Evolutionary conservation across 2,113 vertebrate genomes (phyloP).

Genomic region (Oriolus oriolus): DNA sequence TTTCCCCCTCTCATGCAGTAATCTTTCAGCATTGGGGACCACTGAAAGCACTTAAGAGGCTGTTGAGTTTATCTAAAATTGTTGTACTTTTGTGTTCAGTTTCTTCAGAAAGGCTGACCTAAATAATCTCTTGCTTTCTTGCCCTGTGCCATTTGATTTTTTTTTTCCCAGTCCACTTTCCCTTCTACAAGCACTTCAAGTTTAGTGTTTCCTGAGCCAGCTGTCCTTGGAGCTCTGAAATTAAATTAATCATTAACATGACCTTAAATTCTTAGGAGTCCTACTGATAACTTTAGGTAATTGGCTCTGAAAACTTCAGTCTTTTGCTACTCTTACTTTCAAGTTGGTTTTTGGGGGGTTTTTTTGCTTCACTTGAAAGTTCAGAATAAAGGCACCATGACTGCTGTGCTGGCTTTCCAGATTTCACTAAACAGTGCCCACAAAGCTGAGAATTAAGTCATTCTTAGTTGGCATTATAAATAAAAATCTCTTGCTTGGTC

Average conservation of each 20-base stretch:
- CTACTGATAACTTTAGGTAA: background rate
- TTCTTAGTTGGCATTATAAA: background rate
- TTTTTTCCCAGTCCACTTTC: background rate
- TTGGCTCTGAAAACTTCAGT: background rate
- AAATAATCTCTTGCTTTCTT: conserved; percentile 6
- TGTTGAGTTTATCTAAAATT: background rate
- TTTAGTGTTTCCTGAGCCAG: background rate
- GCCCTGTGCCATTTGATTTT: background rate
- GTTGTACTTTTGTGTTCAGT: background rate
- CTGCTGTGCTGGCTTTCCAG: background rate
- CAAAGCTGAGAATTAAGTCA: background rate
- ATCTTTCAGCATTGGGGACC: background rate
- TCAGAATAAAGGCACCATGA: background rate
- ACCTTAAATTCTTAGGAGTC: background rate
- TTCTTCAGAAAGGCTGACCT: conserved; percentile 16
- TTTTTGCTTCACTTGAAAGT: background rate
- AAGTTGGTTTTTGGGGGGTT: background rate
- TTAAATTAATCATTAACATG: background rate
- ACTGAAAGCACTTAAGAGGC: background rate
- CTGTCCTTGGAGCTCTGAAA: background rate
- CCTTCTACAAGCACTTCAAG: background rate
- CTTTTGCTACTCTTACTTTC: background rate
- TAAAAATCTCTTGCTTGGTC: background rate
- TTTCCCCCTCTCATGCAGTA: background rate
- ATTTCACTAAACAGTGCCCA: background rate